These are phyloP conservation scores for Tragulus kanchil DNA, from an alignment of 2,113 vertebrate genomes.

Conservation along the genomic window DNA sequence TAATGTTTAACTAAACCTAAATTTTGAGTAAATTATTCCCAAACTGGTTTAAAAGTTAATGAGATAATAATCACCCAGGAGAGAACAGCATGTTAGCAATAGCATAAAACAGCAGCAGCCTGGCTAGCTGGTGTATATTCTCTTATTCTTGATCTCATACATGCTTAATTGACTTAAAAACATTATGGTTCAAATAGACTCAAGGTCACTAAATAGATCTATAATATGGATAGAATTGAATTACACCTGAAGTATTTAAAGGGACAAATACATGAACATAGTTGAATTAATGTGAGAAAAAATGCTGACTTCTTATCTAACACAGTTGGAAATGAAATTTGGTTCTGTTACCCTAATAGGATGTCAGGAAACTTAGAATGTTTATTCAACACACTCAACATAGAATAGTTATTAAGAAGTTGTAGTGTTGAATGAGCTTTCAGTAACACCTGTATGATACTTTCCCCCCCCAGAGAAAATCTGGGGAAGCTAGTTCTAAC, in stretches of 20 bases:
- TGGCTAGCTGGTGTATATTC: not conserved
- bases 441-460: not conserved
- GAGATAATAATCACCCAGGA: slow-evolving; percentile 74
- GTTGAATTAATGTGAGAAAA: slow-evolving; percentile 45
- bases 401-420: slow-evolving; percentile 37
- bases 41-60: slow-evolving; percentile 76
- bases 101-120: slow-evolving; percentile 40
- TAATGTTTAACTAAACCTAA: slow-evolving; percentile 75
- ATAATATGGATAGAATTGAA: slow-evolving; percentile 34
- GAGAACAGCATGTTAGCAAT: slow-evolving; percentile 57
- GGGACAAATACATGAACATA: slow-evolving; percentile 40
- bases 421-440: not conserved
- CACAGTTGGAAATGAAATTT: slow-evolving; percentile 25
- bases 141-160: slow-evolving; percentile 44
- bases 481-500: not conserved
- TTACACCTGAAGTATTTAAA: slow-evolving; percentile 57
- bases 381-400: slow-evolving; percentile 56
- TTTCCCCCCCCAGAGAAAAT: not conserved
- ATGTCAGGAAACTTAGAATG: slow-evolving; percentile 52
- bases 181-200: slow-evolving; percentile 44
- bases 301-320: slow-evolving; percentile 57
- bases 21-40: slow-evolving; percentile 74
- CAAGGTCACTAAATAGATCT: slow-evolving; percentile 56
- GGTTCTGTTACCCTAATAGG: not conserved
- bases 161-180: slow-evolving; percentile 67